Percentiles rank a stretch among this genome's conserved stretches.
phyloP scores from a whole-genome alignment of 2,113 vertebrate species.

The Lepus europaeus region DNA sequence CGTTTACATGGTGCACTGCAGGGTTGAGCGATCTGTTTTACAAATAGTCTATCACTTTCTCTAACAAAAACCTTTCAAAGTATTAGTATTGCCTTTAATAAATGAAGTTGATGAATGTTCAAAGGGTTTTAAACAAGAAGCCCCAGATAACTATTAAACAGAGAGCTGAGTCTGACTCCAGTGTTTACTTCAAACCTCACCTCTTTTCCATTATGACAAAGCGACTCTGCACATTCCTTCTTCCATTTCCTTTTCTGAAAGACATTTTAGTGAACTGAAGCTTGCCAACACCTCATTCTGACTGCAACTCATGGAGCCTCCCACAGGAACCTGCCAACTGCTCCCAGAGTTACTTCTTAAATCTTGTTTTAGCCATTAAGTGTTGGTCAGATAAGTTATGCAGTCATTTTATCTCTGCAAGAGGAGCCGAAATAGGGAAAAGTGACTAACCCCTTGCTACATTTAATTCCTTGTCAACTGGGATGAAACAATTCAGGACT shows the following conservation, averaged over 20 bases:
- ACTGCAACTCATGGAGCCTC: conserved; percentile 58
- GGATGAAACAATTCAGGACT: conserved; percentile 19
- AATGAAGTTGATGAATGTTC: neutral
- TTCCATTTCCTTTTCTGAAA: conserved; percentile 48
- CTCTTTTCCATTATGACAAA: conserved; percentile 57
- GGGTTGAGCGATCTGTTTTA: conserved; percentile 21
- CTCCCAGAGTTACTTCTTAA: conserved; percentile 63
- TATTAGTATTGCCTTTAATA: conserved; percentile 31
- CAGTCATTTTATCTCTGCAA: neutral
- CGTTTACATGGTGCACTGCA: neutral
- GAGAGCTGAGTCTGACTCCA: neutral
- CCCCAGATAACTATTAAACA: conserved; percentile 51
- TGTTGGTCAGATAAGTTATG: conserved; percentile 51
- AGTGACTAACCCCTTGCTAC: neutral
- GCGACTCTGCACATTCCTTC: conserved; percentile 39
- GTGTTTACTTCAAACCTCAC: conserved; percentile 47
- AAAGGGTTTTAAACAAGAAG: conserved; percentile 32
- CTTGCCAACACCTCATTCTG: conserved; percentile 69
- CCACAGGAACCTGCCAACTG: conserved; percentile 45
- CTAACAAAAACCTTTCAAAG: conserved; percentile 43
- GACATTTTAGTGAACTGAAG: conserved; percentile 57
- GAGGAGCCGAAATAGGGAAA: neutral
- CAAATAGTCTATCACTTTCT: conserved; percentile 43
- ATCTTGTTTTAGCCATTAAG: conserved; percentile 59
- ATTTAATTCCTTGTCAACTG: neutral